A percentile compares a stretch with the other conserved stretches of the same genome.
Evolutionary conservation across 30 jellyfish, hydroid and myxozoan species (phyloP).

Genomic region (Nemopilema nomurai): DNA sequence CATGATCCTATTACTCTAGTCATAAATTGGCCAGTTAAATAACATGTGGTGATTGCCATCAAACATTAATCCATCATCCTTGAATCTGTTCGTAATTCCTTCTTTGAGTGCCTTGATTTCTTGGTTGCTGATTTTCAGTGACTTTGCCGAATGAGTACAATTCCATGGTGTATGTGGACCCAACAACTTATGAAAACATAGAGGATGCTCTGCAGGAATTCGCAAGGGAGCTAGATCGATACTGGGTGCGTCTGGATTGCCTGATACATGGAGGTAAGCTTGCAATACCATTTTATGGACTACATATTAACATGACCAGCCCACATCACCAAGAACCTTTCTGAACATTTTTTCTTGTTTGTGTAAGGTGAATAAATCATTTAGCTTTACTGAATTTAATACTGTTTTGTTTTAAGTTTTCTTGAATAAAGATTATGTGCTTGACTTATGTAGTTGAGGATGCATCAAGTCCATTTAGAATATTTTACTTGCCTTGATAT

Average conservation of each 20-base stretch:
- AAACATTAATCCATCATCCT: too few species aligned
- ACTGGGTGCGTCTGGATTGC: conserved; percentile 64
- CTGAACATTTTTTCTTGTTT: neutral
- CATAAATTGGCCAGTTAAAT: too few species aligned
- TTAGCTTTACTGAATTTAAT: neutral
- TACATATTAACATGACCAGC: too few species aligned
- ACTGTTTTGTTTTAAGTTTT: neutral
- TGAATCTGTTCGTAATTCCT: too few species aligned
- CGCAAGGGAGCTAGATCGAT: conserved; percentile 75
- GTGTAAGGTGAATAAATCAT: neutral
- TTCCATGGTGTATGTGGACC: neutral
- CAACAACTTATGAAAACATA: conserved; percentile 72
- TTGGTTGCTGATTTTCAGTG: neutral
- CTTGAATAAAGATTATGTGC: neutral
- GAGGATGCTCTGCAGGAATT: conserved; percentile 82
- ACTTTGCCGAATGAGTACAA: neutral
- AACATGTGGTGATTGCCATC: too few species aligned
- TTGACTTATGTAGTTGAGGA: too few species aligned
- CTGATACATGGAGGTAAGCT: conserved; percentile 81
- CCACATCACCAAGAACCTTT: neutral
- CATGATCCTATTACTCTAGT: too few species aligned
- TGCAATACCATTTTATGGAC: too few species aligned
- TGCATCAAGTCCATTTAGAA: too few species aligned
- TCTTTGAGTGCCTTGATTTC: neutral
- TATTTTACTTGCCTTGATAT: too few species aligned